phyloP scores from a whole-genome alignment of 2,113 vertebrate genomes.

The Anguilla rostrata region DNA sequence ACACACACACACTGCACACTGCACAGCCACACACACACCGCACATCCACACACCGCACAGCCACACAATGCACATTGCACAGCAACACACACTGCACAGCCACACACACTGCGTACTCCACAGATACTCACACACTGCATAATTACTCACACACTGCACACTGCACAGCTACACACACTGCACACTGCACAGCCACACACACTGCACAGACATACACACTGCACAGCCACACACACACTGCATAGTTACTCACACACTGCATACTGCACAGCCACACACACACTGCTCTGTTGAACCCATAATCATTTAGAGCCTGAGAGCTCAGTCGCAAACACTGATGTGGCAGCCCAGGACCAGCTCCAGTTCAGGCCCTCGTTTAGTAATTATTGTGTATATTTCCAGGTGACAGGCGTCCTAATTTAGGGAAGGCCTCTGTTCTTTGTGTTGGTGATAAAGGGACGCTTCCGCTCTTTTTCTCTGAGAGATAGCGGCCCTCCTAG shows the following conservation, averaged over 20 bases:
- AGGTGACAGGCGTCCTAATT: constrained; percentile 40
- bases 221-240: constrained; percentile 17
- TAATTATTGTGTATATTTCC: constrained; percentile 54
- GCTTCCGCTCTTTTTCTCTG: constrained; percentile 60
- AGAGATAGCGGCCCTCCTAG: constrained; percentile 64
- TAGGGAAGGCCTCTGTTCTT: constrained; percentile 46
- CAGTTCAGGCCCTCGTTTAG: constrained; percentile 47
- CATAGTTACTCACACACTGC: constrained; percentile 15
- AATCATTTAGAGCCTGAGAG: background rate
- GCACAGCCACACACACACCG: constrained; percentile 2
- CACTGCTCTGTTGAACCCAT: background rate
- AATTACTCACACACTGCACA: no score
- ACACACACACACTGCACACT: background rate
- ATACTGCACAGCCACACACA: constrained; percentile 28
- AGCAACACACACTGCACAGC: constrained; percentile 33
- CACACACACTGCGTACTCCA: no score
- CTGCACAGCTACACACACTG: background rate
- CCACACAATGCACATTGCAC: constrained; percentile 25
- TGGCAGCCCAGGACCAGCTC: constrained; percentile 40
- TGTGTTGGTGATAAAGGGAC: constrained; percentile 65
- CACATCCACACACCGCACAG: background rate
- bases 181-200: constrained; percentile 5
- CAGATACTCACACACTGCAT: background rate
- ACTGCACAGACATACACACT: background rate
- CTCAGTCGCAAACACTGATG: constrained; percentile 19